Conservation (phyloP, 2,888 invertebrate species). For the Euproctis similis region DNA sequence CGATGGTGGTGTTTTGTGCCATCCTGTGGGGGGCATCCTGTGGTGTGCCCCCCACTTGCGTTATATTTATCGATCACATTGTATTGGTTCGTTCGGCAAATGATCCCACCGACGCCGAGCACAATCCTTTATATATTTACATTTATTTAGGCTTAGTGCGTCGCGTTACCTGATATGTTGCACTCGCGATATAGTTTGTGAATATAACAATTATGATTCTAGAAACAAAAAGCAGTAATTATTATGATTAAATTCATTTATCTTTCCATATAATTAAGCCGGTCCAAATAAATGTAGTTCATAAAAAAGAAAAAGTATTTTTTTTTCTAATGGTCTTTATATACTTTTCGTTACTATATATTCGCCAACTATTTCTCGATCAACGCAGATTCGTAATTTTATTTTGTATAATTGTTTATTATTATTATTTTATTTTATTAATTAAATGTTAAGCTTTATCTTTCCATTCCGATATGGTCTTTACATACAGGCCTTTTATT, state of each 20-base stretch:
- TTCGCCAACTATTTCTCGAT: slow-evolving; percentile 24
- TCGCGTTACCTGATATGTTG: slow-evolving; percentile 65
- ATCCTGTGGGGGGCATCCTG: slow-evolving; percentile 40
- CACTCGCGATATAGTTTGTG: slow-evolving; percentile 19
- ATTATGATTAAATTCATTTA: neutral
- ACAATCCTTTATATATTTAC: slow-evolving; percentile 35
- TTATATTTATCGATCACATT: slow-evolving; percentile 53
- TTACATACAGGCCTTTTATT: no score
- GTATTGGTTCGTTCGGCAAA: slow-evolving; percentile 56
- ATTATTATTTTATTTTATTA: slow-evolving; percentile 25
- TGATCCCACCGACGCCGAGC: slow-evolving; percentile 68
- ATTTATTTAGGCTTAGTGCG: slow-evolving; percentile 53
- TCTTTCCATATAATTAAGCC: no score
- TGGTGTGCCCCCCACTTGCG: slow-evolving; percentile 43
- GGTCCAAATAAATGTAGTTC: no score
- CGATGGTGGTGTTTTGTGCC: slow-evolving; percentile 56
- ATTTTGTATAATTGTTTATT: slow-evolving; percentile 37
- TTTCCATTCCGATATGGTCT: slow-evolving; percentile 52
- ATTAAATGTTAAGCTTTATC: slow-evolving; percentile 49
- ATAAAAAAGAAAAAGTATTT: no score
- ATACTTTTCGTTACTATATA: no score
- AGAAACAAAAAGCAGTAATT: neutral
- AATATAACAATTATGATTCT: neutral
- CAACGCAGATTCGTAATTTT: slow-evolving; percentile 33
- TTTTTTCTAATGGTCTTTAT: no score